These are phyloP conservation scores for Neoitamus cyanurus DNA, from an alignment of 2,888 invertebrate species.

Conservation along the genomic window DNA sequence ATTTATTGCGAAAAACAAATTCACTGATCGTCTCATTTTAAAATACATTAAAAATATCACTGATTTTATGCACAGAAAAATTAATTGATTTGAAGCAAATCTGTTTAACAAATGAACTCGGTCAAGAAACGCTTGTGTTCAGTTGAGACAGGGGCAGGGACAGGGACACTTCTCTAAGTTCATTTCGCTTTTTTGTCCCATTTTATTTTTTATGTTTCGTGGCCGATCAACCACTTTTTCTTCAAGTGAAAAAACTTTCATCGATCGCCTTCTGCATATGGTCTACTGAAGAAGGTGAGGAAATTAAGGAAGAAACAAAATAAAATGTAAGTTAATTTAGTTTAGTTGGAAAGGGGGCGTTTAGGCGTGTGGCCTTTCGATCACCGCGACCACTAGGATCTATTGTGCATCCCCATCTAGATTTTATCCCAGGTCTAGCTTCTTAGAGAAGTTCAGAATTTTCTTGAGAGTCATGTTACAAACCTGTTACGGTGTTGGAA, in stretches of 20 bases:
- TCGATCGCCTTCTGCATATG: constrained; percentile 4
- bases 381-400: no score
- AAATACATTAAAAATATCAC: neutral
- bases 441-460: no score
- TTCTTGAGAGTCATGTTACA: no score
- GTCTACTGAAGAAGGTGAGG: neutral
- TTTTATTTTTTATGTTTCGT: neutral
- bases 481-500: no score
- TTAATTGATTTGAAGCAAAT: constrained; percentile 44
- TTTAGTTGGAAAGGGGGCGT: no score
- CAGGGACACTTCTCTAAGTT: constrained; percentile 22
- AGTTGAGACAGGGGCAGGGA: neutral
- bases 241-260: constrained; percentile 26
- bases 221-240: constrained; percentile 6
- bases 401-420: no score
- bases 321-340: neutral
- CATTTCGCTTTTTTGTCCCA: neutral
- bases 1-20: neutral
- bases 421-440: no score
- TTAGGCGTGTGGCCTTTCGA: no score
- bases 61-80: neutral
- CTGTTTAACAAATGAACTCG: neutral
- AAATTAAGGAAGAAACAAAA: neutral
- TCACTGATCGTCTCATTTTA: neutral
- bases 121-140: neutral